Base-by-base conservation (phyloP, 2,113 vertebrate genomes). In the Seriola rivoliana region DNA sequence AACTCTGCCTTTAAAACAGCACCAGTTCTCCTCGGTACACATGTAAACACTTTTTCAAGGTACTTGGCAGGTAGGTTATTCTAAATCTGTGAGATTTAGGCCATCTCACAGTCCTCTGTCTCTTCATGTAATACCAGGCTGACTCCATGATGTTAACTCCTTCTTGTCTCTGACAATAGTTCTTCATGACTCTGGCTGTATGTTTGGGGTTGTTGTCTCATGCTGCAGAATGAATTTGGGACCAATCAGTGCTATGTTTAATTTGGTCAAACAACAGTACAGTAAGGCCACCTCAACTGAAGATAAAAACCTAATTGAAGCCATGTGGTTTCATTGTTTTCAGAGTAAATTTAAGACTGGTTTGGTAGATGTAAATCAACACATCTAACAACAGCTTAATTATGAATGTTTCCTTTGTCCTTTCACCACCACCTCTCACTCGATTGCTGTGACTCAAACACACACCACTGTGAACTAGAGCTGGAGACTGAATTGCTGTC, bases 401-500 rank as follows among this genome's bases (percentile, higher is more conserved):
- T 21, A 7, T 52, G 11, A 46, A 46, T 46, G 13, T 46, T 46
- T 14, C 13, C 19, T 21, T 52, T 52, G 3, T 19, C 44, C 44
- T 3, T 52, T 52, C 17, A 21, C 48, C 5, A 21, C 19, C 48
- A 52, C 19, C 44, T 29, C 23, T 69, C 36, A 40, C 6, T 42
- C 60, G 62, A 19, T 54, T 54, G 4, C 50, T 32, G 34, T 23
- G 13, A 42, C 58, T 73, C 54, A 54, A n/a, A 66, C 62, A 62
- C 57, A 88, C 29, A 57, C 44, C 29, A 14, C 25, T 32, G 12
- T 50, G 70, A 40, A 72, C 48, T 40, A 5, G 12, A 16, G 44
- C 46, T 75, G 17, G 25, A 68, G 32, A 64, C 32, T 36, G 55
- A 84, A 68, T 74, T 67, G 44, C 60, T 58, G 78, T 70, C 32